Evolutionary conservation across 37 sponge, comb jelly and placozoan species (phyloP), one percentile per base, ranked within the genome.

Genomic region (Oscarella lobularis): DNA sequence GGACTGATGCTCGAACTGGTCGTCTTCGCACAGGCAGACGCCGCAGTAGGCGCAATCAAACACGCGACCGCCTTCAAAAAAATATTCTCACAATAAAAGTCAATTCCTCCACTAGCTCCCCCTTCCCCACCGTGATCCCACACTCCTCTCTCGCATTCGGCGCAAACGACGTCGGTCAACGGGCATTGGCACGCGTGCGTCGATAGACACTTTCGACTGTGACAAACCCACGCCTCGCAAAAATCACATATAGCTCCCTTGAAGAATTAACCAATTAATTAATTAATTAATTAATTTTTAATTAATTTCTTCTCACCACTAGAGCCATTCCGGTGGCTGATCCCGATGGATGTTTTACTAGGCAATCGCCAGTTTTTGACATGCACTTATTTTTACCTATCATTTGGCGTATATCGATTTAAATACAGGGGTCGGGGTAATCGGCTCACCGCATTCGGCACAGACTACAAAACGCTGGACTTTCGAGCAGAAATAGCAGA

Each of bases 1-100:
- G 67, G 99, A 94, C 68, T 98, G 99, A 73, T 98, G 99, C 69
- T 98, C 99, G 87, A 98, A 94, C 86, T 98, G 99, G 67, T 98
- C 99, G 73, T 98, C 99, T 80, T 98, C 99, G 75, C 99, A 98
- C 38, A 98, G 38, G 37, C 80, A 84, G 35, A 38, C 79, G 38
- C 82, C 82, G 78, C 99, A 98, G 70, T 81, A 98, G 14, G 92
- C 81, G 67, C 99, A 98, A 31, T 65, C 85, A 76, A 98, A 98
- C 38, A 94, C 37, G 33, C 99, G 76, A 9, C 99, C 99, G 41
- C 96, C 89, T 34, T 6, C 41, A 27, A 30, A n/a, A 35, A 31
- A 73, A 6, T 36, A 73, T 4, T 48, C 20, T 3, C 54, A 3
- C 2, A 6, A 3, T 3, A 2, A 3, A 32, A 27, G 2, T 29